Base-by-base conservation (phyloP, 2,888 invertebrate species). In the Brachypalpus laphriformis region DNA sequence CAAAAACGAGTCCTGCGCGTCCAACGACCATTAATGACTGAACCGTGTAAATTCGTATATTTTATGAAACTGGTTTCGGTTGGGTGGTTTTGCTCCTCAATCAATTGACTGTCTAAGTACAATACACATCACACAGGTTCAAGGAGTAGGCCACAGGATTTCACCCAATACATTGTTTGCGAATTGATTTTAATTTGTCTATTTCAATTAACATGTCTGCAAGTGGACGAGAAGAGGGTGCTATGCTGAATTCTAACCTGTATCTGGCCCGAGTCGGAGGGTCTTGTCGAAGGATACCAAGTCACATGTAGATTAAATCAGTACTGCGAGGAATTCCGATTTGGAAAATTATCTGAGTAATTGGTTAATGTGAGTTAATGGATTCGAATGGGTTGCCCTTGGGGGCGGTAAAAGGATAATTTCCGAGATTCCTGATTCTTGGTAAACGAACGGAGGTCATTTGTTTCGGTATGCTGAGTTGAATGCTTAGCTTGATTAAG, bases 311-410 rank as follows among this genome's bases (percentile, higher is more conserved):
- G 61, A 77, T 70, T 59, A 51, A 83, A 75, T 75, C 83, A 70
- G 75, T 81, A 70, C 70, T 34, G 54, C 37, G 54, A 56, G 75
- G 71, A 85, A 81, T 76, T 71, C 75, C 71, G 75, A 81, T 81
- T 85, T 45, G 59, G 85, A 76, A 74, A 83, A 81, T 85, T 76
- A 85, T 85, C 75, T 61, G 66, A 81, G 85, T 81, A 85, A 85
- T 81, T 85, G 81, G 85, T 81, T 85, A 85, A 85, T 85, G 85
- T 71, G 75, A 81, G 85, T 76, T 81, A 81, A 85, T 85, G 85
- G 81, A 76, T 66, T 85, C 66, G 75, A 81, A 59, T 85, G 65
- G 75, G 68, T 56, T 51, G 20, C 31, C 57, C 34, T 7, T 7
- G 47, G 77, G 56, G 59, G 28, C 9, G 45, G 31, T 22, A 47